These are phyloP conservation scores for Mobula birostris DNA, from an alignment of 2,113 vertebrate genomes.

Conservation along the genomic window DNA sequence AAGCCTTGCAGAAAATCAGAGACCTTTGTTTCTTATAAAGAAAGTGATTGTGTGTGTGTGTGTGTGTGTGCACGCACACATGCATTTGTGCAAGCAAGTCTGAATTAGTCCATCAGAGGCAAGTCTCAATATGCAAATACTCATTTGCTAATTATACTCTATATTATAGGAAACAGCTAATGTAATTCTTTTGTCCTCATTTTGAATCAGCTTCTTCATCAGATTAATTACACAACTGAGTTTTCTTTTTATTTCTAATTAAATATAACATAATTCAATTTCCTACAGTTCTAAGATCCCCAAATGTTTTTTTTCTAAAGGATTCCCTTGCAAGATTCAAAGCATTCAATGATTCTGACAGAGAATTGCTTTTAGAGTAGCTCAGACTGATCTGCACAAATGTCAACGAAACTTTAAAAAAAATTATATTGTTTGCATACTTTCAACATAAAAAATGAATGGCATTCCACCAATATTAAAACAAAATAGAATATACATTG, in stretches of 20 bases:
- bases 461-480: not conserved
- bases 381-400: not conserved
- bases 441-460: not conserved
- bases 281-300: not conserved
- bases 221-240: not conserved
- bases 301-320: not conserved
- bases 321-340: not conserved
- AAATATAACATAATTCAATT: not conserved
- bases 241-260: not conserved
- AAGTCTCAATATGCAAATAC: not conserved
- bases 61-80: too few relatives aligned
- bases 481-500: not conserved
- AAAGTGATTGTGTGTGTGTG: not conserved
- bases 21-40: not conserved
- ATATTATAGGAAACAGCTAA: not conserved
- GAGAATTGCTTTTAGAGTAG: not conserved
- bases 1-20: not conserved
- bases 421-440: not conserved
- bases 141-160: not conserved
- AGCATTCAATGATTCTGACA: not conserved
- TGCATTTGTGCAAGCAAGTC: not conserved
- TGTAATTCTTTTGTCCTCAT: not conserved
- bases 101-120: not conserved
- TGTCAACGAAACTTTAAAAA: not conserved
- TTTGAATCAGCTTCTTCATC: not conserved